A percentile compares a stretch with the other conserved stretches of the same genome.
phyloP scores from a whole-genome alignment of 2,113 vertebrate genomes.

The Cepphus grylle region DNA sequence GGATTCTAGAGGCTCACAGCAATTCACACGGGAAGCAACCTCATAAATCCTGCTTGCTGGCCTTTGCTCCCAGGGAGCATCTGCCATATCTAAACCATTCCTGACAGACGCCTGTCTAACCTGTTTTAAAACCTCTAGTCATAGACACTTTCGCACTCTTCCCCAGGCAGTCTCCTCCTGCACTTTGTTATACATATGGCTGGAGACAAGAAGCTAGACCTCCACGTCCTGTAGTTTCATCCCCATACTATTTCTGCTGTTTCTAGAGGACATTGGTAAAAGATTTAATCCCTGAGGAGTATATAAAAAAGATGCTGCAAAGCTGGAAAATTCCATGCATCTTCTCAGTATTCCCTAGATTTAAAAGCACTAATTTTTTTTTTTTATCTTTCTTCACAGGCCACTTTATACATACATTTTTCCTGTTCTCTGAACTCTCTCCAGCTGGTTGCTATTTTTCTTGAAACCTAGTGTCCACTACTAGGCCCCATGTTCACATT shows the following conservation, averaged over 20 bases:
- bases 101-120: neutral
- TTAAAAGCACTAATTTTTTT: neutral
- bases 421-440: neutral
- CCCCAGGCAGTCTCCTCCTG: neutral
- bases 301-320: neutral
- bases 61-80: neutral
- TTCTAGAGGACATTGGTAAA: neutral
- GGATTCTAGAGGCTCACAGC: neutral
- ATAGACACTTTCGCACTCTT: fast-evolving
- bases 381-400: neutral
- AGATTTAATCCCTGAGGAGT: neutral
- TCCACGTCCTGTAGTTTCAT: neutral
- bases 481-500: neutral
- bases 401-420: neutral
- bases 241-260: neutral
- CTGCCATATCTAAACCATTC: neutral
- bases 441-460: neutral
- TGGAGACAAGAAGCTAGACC: neutral
- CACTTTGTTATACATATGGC: neutral
- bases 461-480: neutral
- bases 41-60: fast-evolving
- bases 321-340: neutral
- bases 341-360: neutral
- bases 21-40: fast-evolving
- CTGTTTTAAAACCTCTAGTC: neutral